A percentile compares a stretch with the other conserved stretches of the same genome.
Evolutionary conservation across 1,140 invertebrate genomes (phyloP).

Genomic region (Aculops lycopersici): DNA sequence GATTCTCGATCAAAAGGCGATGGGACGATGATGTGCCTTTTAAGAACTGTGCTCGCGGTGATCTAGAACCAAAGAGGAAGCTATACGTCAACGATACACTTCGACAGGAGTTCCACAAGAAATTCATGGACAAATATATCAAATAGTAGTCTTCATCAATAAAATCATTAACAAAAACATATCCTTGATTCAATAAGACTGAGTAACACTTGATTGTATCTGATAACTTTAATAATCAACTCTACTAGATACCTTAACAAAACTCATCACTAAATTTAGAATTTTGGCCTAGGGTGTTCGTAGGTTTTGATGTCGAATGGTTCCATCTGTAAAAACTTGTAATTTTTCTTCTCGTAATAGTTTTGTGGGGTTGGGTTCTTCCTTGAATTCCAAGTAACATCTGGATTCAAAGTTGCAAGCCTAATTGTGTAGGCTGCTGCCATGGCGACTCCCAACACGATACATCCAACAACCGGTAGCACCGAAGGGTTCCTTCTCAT

Average conservation of each 20-base stretch:
- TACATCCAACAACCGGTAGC: background rate
- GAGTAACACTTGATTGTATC: no score
- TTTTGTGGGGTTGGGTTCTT: background rate
- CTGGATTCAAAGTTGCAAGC: background rate
- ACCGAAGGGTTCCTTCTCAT: background rate
- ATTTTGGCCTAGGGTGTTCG: background rate
- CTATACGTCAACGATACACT: constrained; percentile 92
- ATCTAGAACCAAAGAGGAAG: constrained; percentile 56
- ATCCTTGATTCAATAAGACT: no score
- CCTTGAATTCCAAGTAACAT: background rate
- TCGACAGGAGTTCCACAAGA: constrained; percentile 88
- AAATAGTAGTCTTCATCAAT: constrained; percentile 32
- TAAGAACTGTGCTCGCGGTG: constrained; percentile 89
- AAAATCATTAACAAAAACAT: background rate
- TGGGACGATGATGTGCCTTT: constrained; percentile 99
- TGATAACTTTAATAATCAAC: no score
- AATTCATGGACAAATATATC: constrained; percentile 98
- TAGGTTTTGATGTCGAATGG: background rate
- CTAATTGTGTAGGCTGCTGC: background rate
- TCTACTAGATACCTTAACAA: no score
- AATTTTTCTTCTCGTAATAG: background rate
- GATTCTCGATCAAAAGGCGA: constrained; percentile 57
- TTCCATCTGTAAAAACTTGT: background rate
- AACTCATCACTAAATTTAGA: background rate
- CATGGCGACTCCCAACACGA: background rate